Percentiles rank a stretch among this genome's conserved stretches.
phyloP scores from a whole-genome alignment of 2,113 vertebrate species.

The Dipodomys stephensi region DNA sequence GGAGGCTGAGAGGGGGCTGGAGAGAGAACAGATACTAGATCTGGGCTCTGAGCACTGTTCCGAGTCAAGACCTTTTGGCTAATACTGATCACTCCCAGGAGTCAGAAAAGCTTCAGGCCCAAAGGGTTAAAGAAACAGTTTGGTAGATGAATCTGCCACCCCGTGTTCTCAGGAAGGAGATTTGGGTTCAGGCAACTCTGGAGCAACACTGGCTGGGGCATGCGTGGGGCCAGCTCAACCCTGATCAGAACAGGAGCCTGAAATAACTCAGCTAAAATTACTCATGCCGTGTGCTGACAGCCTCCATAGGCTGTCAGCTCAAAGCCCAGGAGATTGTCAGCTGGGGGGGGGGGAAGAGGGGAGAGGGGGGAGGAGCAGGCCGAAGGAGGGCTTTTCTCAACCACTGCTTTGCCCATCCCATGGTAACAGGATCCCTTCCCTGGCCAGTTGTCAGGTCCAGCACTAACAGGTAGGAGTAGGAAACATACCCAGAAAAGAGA shows the following conservation, averaged over 20 bases:
- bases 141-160: conserved; percentile 27
- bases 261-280: conserved; percentile 90
- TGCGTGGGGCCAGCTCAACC: conserved; percentile 87
- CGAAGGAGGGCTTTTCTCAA: conserved; percentile 61
- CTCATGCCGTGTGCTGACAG: conserved; percentile 83
- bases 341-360: neutral
- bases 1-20: conserved; percentile 62
- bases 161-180: conserved; percentile 18
- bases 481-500: neutral
- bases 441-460: neutral
- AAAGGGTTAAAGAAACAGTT: conserved; percentile 67
- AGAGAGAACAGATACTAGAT: conserved; percentile 13
- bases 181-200: conserved; percentile 69
- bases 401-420: conserved; percentile 19
- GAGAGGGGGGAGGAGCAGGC: neutral
- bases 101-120: conserved; percentile 22
- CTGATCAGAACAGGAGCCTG: conserved; percentile 87
- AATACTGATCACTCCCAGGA: conserved; percentile 56
- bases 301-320: conserved; percentile 78
- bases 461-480: conserved; percentile 25
- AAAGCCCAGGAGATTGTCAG: conserved; percentile 70
- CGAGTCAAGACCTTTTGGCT: conserved; percentile 32
- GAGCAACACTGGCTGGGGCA: conserved; percentile 86
- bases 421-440: conserved; percentile 28
- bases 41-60: neutral